phyloP scores from a whole-genome alignment of 2,888 invertebrate genomes.

The Coecobrya sp. region DNA sequence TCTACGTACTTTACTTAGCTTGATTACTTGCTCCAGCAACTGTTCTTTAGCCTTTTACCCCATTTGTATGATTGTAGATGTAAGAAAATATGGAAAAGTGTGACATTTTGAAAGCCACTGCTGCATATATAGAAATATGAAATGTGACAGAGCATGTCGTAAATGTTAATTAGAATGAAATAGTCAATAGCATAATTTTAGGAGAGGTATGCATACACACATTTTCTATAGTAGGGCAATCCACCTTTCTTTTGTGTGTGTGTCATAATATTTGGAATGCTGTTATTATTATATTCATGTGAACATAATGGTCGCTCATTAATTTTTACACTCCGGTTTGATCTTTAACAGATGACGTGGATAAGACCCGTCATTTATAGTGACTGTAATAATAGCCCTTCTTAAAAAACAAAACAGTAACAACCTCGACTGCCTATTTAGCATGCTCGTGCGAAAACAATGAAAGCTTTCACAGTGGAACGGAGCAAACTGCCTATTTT shows the following conservation, averaged over 20 bases:
- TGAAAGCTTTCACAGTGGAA: neutral
- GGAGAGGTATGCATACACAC: neutral
- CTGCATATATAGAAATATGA: slow-evolving; percentile 33
- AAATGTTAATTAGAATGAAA: slow-evolving; percentile 56
- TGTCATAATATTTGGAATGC: neutral
- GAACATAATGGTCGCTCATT: slow-evolving; percentile 40
- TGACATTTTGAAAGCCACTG: slow-evolving; percentile 6
- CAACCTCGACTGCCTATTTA: neutral
- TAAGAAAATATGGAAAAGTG: slow-evolving; percentile 9
- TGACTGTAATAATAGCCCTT: slow-evolving; percentile 37
- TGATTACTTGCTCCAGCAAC: slow-evolving; percentile 6
- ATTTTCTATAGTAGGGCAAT: neutral
- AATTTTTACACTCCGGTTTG: slow-evolving; percentile 59
- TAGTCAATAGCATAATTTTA: slow-evolving; percentile 28
- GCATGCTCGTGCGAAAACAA: neutral
- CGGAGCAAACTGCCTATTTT: no score
- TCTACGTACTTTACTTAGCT: slow-evolving; percentile 35
- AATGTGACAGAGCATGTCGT: slow-evolving; percentile 45
- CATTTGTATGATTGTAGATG: neutral
- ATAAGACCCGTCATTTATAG: slow-evolving; percentile 34
- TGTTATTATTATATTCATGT: slow-evolving; percentile 31
- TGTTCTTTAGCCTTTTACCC: neutral
- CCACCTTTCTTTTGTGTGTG: neutral
- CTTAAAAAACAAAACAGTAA: slow-evolving; percentile 25
- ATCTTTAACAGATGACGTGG: slow-evolving; percentile 52